These are phyloP conservation scores for Aegotheles bennettii DNA, from an alignment of 2,113 vertebrate species.

Conservation along the genomic window DNA sequence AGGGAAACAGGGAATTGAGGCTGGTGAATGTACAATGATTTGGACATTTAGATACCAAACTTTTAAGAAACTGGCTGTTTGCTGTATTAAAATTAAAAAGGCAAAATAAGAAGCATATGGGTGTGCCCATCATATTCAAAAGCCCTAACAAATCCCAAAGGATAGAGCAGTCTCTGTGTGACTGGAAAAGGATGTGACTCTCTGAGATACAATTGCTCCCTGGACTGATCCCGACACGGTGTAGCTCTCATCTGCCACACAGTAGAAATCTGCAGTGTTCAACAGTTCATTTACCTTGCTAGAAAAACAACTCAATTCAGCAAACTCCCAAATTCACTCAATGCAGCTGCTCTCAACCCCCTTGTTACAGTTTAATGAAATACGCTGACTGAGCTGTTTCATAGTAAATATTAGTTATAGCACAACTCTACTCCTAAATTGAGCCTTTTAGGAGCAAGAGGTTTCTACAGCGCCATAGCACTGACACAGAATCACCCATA, in stretches of 20 bases:
- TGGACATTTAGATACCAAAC: neutral
- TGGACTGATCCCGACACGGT: rapidly evolving
- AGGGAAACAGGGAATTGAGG: neutral
- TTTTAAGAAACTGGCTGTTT: neutral
- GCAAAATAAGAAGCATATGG: neutral
- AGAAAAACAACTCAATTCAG: conserved; percentile 39
- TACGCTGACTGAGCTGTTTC: conserved; percentile 17
- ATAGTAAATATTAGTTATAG: conserved; percentile 24
- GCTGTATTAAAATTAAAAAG: neutral
- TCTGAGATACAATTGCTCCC: neutral
- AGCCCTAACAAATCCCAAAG: neutral
- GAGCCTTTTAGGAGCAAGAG: conserved; percentile 14
- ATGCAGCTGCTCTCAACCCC: neutral
- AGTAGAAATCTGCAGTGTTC: neutral
- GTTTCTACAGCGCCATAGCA: neutral
- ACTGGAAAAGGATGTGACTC: neutral
- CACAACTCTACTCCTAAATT: neutral
- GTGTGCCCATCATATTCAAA: neutral
- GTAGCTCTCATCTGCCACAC: neutral
- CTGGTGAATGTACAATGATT: neutral
- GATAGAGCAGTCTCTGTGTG: neutral
- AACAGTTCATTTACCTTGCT: conserved; percentile 25
- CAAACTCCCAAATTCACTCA: conserved; percentile 28
- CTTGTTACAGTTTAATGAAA: conserved; percentile 28
- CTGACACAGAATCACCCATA: conserved; percentile 1